A percentile compares a stretch with the other conserved stretches of the same genome.
Evolutionary conservation across 2,113 vertebrate genomes (phyloP).

Genomic region (Pica pica): DNA sequence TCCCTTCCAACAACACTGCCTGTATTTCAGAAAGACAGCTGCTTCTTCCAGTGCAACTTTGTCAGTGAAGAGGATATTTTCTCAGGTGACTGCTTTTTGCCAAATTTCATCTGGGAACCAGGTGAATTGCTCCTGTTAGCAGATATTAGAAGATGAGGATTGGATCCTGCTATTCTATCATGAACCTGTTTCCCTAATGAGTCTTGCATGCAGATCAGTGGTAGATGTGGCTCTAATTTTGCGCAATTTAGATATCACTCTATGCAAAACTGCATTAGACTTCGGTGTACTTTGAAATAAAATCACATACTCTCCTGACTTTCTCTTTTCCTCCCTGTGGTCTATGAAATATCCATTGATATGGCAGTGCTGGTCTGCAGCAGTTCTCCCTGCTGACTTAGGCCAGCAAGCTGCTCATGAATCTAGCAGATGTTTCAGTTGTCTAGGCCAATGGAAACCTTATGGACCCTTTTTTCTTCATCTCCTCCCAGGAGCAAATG

Average conservation of each 20-base stretch:
- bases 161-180: neutral
- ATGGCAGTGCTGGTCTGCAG: constrained; percentile 52
- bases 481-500: constrained; percentile 72
- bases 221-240: neutral
- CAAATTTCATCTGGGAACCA: neutral
- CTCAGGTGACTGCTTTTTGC: neutral
- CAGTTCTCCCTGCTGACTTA: constrained; percentile 57
- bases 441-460: constrained; percentile 70
- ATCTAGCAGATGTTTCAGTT: constrained; percentile 74
- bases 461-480: constrained; percentile 67
- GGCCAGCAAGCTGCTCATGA: constrained; percentile 67
- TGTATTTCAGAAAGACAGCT: neutral
- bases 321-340: neutral
- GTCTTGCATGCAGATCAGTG: neutral
- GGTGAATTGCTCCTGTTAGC: neutral
- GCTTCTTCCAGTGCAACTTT: neutral
- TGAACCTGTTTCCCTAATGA: neutral
- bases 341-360: constrained; percentile 57
- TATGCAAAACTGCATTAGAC: neutral
- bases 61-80: neutral
- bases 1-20: neutral
- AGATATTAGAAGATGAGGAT: neutral
- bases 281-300: constrained; percentile 23
- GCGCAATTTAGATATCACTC: neutral
- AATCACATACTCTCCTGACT: constrained; percentile 24